phyloP scores from a whole-genome alignment of 2,113 vertebrate species.

The Corythornis cristatus region DNA sequence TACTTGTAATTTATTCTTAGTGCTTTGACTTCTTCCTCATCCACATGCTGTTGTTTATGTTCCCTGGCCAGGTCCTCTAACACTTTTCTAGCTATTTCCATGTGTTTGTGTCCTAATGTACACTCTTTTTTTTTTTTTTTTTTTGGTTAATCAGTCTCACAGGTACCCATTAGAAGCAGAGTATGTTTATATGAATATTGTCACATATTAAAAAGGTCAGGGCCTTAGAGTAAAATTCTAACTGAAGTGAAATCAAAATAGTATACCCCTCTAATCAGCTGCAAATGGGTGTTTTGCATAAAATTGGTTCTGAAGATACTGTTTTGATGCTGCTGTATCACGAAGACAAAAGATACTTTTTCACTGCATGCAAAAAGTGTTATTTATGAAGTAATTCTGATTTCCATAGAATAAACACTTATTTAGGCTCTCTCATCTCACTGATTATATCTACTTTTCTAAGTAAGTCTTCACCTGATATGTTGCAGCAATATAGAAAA shows the following conservation, averaged over 20 bases:
- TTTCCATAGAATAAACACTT: neutral
- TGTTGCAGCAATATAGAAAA: neutral
- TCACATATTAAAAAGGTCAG: neutral
- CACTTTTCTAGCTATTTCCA: neutral
- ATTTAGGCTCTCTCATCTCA: neutral
- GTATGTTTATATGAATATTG: neutral
- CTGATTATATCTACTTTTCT: neutral
- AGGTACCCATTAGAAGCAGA: neutral
- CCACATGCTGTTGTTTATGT: neutral
- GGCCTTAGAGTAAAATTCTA: neutral
- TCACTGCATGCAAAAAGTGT: neutral
- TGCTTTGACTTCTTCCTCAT: neutral
- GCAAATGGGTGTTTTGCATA: neutral
- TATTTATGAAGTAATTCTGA: neutral
- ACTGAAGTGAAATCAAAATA: neutral
- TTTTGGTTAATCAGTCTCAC: conserved; percentile 15
- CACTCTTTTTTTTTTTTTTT: neutral
- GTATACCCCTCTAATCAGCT: neutral
- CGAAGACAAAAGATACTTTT: neutral
- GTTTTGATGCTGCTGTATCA: neutral
- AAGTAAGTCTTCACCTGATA: neutral
- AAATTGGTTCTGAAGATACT: neutral
- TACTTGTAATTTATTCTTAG: neutral
- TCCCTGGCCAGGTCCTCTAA: neutral
- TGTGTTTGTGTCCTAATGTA: neutral